phyloP scores from a whole-genome alignment of 2,797 vertebrate species.

The Nyctibius grandis region DNA sequence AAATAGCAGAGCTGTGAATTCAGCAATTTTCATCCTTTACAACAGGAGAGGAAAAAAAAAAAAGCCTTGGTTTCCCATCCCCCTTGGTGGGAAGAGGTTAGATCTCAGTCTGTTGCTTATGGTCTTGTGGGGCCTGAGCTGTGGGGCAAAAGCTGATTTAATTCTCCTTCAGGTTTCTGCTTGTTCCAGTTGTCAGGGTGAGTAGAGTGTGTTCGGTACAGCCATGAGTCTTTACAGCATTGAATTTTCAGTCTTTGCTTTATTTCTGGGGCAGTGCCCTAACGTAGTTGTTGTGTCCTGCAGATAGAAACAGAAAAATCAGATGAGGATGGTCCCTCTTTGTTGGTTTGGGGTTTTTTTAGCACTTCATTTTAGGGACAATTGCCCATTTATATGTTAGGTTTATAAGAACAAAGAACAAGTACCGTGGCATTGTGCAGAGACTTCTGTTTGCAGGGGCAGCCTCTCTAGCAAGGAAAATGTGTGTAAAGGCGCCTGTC shows the following conservation, averaged over 20 bases:
- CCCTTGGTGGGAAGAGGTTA: not conserved
- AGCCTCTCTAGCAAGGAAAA: not conserved
- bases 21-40: conserved; percentile 26
- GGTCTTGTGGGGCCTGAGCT: not conserved
- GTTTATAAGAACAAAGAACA: not conserved
- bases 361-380: not conserved
- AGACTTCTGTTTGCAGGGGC: not conserved
- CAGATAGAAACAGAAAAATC: not conserved
- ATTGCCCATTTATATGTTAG: not conserved
- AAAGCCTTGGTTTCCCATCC: not conserved
- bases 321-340: not conserved
- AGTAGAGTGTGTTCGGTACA: not conserved
- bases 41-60: not conserved
- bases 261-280: not conserved
- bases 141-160: conserved; percentile 7
- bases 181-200: not conserved
- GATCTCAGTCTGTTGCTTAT: not conserved
- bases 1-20: conserved; percentile 48
- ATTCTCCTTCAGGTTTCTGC: not conserved
- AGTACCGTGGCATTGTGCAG: not conserved
- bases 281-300: not conserved
- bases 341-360: not conserved
- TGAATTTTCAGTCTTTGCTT: not conserved
- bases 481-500: not conserved
- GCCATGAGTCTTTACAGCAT: not conserved